phyloP scores from a whole-genome alignment of 2,888 invertebrate genomes.

The Sacculina carcini region DNA sequence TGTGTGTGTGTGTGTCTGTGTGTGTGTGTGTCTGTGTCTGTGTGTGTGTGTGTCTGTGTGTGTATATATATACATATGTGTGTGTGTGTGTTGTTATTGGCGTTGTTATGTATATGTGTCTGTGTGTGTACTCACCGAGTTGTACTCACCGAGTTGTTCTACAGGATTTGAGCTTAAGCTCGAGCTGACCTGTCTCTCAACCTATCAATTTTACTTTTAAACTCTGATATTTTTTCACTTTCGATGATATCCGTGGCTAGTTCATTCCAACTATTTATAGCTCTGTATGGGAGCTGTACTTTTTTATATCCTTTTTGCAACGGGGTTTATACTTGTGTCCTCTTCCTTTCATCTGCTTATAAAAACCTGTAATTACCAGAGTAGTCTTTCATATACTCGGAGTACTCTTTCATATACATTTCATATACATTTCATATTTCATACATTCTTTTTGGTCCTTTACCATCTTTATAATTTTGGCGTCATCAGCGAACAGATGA shows the following conservation, averaged over 20 bases:
- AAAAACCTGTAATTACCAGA: not conserved
- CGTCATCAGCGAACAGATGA: too few relatives aligned
- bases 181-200: too few relatives aligned
- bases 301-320: not conserved
- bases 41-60: conserved; percentile 7
- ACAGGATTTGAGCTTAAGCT: too few relatives aligned
- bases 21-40: conserved; percentile 3
- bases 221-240: too few relatives aligned
- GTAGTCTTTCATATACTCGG: not conserved
- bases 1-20: not conserved
- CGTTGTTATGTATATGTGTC: not conserved
- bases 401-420: not conserved
- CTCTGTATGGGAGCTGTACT: too few relatives aligned
- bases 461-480: too few relatives aligned
- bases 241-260: too few relatives aligned
- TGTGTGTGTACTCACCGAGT: not conserved
- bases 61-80: conserved; percentile 8
- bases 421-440: not conserved
- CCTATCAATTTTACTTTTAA: too few relatives aligned
- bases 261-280: too few relatives aligned
- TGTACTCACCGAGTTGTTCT: too few relatives aligned
- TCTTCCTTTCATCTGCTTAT: not conserved
- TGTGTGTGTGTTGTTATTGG: not conserved
- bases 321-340: not conserved
- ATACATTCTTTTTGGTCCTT: too few relatives aligned